Conservation (phyloP, 2,888 invertebrate species). For the Cephus pulcher region DNA sequence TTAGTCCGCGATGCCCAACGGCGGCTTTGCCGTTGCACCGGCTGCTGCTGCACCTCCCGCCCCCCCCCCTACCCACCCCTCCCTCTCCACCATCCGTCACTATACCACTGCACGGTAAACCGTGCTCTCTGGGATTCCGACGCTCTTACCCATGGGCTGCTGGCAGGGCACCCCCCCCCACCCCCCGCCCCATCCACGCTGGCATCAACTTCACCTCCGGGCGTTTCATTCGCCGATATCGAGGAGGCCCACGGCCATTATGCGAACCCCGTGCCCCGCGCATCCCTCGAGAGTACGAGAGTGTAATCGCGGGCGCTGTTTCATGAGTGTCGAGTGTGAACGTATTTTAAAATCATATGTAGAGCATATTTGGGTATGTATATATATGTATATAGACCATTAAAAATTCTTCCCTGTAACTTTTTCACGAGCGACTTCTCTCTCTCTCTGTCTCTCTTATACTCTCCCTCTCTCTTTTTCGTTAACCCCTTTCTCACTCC, state of each 20-base stretch:
- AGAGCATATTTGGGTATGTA: no score
- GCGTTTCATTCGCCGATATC: background rate
- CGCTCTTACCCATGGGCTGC: background rate
- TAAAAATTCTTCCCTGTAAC: no score
- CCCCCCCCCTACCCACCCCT: slow-evolving; percentile 1
- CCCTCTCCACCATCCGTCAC: slow-evolving; percentile 2
- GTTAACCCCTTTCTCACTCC: slow-evolving; percentile 13
- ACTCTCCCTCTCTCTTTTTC: background rate
- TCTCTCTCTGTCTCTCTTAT: background rate
- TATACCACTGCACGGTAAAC: slow-evolving; percentile 3
- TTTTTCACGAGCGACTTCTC: background rate
- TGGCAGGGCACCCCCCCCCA: no score
- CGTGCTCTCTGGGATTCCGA: slow-evolving; percentile 15
- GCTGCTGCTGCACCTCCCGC: background rate
- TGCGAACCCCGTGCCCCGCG: background rate
- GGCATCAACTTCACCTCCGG: background rate
- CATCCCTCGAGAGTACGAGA: background rate
- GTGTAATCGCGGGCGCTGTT: background rate
- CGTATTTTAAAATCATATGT: background rate
- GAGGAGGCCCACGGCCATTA: background rate
- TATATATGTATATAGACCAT: background rate
- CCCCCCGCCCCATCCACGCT: no score
- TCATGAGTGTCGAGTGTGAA: background rate
- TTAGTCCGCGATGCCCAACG: background rate
- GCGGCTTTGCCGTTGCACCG: background rate